Base-by-base conservation (phyloP, 2,113 vertebrate genomes). In the Colinus virginianus region DNA sequence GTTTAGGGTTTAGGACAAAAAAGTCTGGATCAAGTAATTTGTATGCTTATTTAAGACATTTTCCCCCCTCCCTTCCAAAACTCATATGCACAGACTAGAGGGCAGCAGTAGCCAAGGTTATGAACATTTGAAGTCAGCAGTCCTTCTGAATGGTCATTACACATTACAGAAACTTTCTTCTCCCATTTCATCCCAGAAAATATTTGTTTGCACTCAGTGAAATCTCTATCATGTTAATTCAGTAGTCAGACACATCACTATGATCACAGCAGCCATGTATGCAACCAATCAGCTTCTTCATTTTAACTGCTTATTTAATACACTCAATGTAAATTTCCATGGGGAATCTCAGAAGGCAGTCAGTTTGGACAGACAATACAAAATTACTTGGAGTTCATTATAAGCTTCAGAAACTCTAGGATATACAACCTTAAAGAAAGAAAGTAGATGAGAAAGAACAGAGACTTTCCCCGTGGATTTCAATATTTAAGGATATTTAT, bases 81-180 rank as follows among this genome's bases (percentile, higher is more conserved):
- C 8, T 11, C 59, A 43, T 46, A 34, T 0, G 2, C 51, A 49
- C 12, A 51, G 68, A 80, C 95, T 85, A 94, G 89, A 94, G 84
- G 95, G 96, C 90, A 94, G 84, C 75, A 94, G 78, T 71, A 72
- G 15, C 61, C 69, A 90, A 92, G 58, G 14, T 72, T 58, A 84
- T 0, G 0, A 77, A 77, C 6, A 3, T 19, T 8, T 34, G 36
- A 87, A 90, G 67, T 59, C 13, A 56, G 28, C 2, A 59, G 13
- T 42, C 26, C 66, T 82, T 81, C 10, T 30, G 26, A 89, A 87
- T 25, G 30, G 51, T 34, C 75, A 83, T 26, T 2, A 6, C 32
- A 23, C 2, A 8, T 13, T 48, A 68, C 14, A 75, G 5, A 77
- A 93, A 84, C 2, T 36, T 88, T 86, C 30, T 80, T 89, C 49